phyloP scores from a whole-genome alignment of 2,888 invertebrate species.

The Pasiphila rectangulata region DNA sequence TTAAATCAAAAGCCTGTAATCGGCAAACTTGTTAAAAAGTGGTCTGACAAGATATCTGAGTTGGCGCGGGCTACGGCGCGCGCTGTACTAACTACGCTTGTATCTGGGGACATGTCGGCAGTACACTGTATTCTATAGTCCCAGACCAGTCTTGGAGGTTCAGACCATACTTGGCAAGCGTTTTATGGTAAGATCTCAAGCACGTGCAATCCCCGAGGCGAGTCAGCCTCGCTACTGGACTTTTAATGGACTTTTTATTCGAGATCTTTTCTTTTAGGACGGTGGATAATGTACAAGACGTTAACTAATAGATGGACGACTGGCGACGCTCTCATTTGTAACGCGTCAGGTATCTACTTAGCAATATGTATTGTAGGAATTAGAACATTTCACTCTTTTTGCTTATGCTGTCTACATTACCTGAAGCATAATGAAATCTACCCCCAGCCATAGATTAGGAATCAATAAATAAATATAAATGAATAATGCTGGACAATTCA shows the following conservation, averaged over 20 bases:
- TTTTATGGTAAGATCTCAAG: conserved; percentile 28
- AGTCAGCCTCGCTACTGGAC: conserved; percentile 58
- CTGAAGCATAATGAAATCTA: too few species aligned
- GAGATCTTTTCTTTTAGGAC: conserved; percentile 47
- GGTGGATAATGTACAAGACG: not conserved
- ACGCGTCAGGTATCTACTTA: too few species aligned
- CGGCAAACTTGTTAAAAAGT: conserved; percentile 54
- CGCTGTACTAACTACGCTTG: conserved; percentile 33
- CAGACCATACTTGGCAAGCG: conserved; percentile 46
- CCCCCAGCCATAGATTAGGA: too few species aligned
- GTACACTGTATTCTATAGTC: conserved; percentile 18
- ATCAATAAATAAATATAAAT: too few species aligned
- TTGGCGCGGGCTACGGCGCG: conserved; percentile 48
- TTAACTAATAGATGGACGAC: conserved; percentile 4
- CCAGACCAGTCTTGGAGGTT: conserved; percentile 18
- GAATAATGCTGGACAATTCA: too few species aligned
- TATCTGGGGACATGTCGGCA: conserved; percentile 31
- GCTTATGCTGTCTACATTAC: too few species aligned
- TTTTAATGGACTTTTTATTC: conserved; percentile 64
- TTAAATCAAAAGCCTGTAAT: conserved; percentile 45
- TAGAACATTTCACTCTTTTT: too few species aligned
- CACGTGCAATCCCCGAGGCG: conserved; percentile 57
- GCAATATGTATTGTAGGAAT: too few species aligned
- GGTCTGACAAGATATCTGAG: conserved; percentile 56
- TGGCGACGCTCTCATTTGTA: too few species aligned